Evolutionary conservation across 1,140 invertebrate species (phyloP), one percentile per base, ranked within the genome.

Genomic region (Sipha flava): DNA sequence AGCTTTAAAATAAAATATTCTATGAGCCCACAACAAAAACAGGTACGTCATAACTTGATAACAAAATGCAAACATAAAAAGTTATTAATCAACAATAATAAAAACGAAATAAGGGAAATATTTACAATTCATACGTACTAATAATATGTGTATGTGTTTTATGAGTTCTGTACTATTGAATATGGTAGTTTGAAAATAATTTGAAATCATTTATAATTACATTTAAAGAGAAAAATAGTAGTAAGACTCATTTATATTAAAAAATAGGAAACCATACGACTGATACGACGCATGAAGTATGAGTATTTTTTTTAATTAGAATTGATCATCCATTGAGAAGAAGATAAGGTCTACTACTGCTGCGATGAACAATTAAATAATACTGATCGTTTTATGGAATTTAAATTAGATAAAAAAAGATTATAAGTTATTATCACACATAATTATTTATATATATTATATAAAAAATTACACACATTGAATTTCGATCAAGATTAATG

Each of bases 31-130:
- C 10, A 75, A 75, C 47, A 75, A 6, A 52, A 40, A 54, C 34
- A 59, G 21, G 9, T 43, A 77, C 73, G 73, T 77, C 73, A 77
- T 37, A 26, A 54, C n/a, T 37, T 52, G 72, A 75, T 77, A 77
- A 77, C 21, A 40, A 77, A 75, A 29, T 14, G 34, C 26, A 26
- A 23, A 49, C 29, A 52, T 26, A 52, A 57, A 21, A n/a, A 54
- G 26, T n/a, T 6, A 43, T 66, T 43, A 43, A 66, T 23, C 21
- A 43, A 66, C 10, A 14, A 23, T 43, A 34, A n/a, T 12, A 64
- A 59, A 62, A 29, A 62, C 31, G 0, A 18, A 31, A 62, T 12
- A 62, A n/a, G 26, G 7, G 6, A 3, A 54, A 21, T 1, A 37
- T 5, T 31, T 34, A 62, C 26, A 31, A 59, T 29, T 29, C 54